These are phyloP conservation scores for Litocranius walleri DNA, from an alignment of 2,113 vertebrate genomes.

Conservation along the genomic window DNA sequence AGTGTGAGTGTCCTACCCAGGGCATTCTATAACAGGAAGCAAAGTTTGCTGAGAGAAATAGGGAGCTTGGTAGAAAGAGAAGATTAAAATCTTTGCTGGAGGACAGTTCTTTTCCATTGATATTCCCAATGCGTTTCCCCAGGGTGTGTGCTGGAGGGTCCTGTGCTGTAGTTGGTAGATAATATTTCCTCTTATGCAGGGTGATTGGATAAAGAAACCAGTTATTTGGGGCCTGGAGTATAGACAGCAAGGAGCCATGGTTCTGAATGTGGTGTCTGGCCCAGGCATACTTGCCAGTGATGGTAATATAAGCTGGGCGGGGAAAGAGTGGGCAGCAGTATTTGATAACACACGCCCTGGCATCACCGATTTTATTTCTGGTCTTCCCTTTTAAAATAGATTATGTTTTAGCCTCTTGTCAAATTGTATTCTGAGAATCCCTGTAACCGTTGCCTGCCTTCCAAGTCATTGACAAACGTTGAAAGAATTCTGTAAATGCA, in stretches of 20 bases:
- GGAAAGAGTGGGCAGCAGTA: neutral
- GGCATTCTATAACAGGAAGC: conserved; percentile 62
- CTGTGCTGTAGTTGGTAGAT: neutral
- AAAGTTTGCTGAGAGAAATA: conserved; percentile 66
- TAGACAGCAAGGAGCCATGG: conserved; percentile 46
- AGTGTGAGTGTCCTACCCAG: conserved; percentile 46
- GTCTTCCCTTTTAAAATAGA: neutral
- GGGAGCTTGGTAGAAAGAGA: conserved; percentile 18
- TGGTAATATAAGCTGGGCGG: neutral
- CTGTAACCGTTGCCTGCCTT: neutral
- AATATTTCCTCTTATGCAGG: conserved; percentile 35
- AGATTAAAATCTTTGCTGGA: conserved; percentile 21
- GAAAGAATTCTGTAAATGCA: neutral
- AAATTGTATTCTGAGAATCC: neutral
- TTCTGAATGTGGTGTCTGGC: conserved; percentile 47
- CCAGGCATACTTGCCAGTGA: neutral
- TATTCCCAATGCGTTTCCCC: neutral
- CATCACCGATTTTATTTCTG: neutral
- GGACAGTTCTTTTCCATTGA: neutral
- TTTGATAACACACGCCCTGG: neutral
- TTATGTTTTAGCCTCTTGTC: conserved; percentile 39
- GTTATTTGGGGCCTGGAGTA: conserved; percentile 45
- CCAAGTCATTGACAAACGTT: neutral
- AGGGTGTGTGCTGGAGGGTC: neutral
- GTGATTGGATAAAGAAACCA: conserved; percentile 47